Evolutionary conservation across 2,888 invertebrate species (phyloP), one percentile per base, ranked within the genome.

Genomic region (Eledona agricola): DNA sequence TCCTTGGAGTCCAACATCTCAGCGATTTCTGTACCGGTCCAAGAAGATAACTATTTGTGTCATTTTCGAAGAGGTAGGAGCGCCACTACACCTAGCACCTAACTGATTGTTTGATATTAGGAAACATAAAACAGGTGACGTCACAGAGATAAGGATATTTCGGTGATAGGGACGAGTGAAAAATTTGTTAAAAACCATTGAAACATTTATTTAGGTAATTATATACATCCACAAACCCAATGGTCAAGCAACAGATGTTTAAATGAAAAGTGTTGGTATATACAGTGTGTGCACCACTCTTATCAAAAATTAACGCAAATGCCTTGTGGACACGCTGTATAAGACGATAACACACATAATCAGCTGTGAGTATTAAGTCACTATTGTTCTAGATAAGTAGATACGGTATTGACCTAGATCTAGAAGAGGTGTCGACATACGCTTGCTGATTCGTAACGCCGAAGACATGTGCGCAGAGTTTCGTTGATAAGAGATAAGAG

Each of bases 171-270:
- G n/a, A 32, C 32, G 17, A 16, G 32, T 32, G 32, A 19, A 28
- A 28, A 4, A 28, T 28, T 28, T 28, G 9, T 53, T 52, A 50
- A 53, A 57, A 57, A 53, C 53, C 53, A 57, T 32, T 57, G 37
- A 53, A 56, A 57, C 56, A 57, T 57, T 57, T 57, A 57, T 57
- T 56, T 31, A 38, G n/a, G n/a, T n/a, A n/a, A 45, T 40, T 57
- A 55, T 55, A 45, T 51, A 55, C 51, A 55, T 50, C 40, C 9
- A 43, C 29, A 22, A 11, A 31, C n/a, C n/a, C n/a, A n/a, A n/a
- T n/a, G n/a, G n/a, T n/a, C n/a, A n/a, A n/a, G n/a, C n/a, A n/a
- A n/a, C n/a, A n/a, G n/a, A n/a, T n/a, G n/a, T n/a, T n/a, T n/a
- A n/a, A n/a, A n/a, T n/a, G n/a, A n/a, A n/a, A 43, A 4, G 45